Evolutionary conservation across 2,888 invertebrate genomes (phyloP), one percentile per base, ranked within the genome.

Genomic region (Oligia strigilis): DNA sequence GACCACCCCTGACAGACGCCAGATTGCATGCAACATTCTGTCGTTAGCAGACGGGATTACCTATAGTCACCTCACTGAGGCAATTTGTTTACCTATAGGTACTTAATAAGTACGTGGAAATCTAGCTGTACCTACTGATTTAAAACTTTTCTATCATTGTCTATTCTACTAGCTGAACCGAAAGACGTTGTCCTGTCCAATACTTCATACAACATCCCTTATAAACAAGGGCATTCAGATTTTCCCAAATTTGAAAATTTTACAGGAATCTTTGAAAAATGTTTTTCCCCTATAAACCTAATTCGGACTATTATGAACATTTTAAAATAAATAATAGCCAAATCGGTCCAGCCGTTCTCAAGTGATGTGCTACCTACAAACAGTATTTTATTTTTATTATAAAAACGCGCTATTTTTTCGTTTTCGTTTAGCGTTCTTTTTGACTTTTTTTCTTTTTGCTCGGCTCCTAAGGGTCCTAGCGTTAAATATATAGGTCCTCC

Each of bases 1-100:
- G 88, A 87, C 87, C 87, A 91, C 90, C 91, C 88, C 89, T 91
- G 93, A 92, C 91, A 90, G 91, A 91, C 90, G 87, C 91, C 90
- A 92, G 92, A 92, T 92, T 92, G 90, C 88, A 90, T 88, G 90
- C 91, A 89, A 87, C 90, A 89, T 88, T 88, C 88, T 90, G 86
- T 90, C 90, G 87, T 86, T 88, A 83, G 72, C 78, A 87, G 82
- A 79, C 52, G 80, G 89, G 78, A 84, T 85, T 80, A 2, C 46
- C 46, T 46, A 84, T 82, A 77, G 71, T 62, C 67, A 82, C 69
- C 60, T 81, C 55, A 74, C 43, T 69, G 58, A 46, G 55, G 72
- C 49, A 69, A 84, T 80, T 79, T 82, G 40, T 80, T 79, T 64
- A 43, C 66, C 14, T 1, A 1, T 46, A 43, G 1, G 1, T 6